These are phyloP conservation scores for Rotaria magnacalcarata DNA, from an alignment of 2,888 invertebrate genomes.

Conservation along the genomic window DNA sequence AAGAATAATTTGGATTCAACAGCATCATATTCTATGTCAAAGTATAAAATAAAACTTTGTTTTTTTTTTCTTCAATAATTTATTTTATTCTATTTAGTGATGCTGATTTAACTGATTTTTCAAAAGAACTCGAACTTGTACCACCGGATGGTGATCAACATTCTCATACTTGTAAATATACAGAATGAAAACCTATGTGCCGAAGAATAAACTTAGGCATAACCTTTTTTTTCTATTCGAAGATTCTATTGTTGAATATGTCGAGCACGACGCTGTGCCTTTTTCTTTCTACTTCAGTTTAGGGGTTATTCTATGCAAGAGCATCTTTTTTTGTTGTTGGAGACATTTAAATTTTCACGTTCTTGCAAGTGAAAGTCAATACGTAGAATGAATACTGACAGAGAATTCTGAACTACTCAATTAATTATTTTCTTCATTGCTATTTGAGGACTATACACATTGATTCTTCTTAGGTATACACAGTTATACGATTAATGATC, in stretches of 20 bases:
- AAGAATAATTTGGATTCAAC: not conserved
- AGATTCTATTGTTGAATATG: too few species aligned
- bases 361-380: too few species aligned
- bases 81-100: not conserved
- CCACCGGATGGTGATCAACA: constrained; percentile 19
- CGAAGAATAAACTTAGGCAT: too few species aligned
- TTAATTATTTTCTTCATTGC: too few species aligned
- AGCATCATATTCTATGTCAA: not conserved
- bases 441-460: not conserved
- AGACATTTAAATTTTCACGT: too few species aligned
- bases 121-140: constrained; percentile 17
- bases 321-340: too few species aligned
- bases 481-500: constrained; percentile 42
- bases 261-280: too few species aligned
- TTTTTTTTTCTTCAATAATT: not conserved
- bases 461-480: constrained; percentile 41
- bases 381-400: too few species aligned
- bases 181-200: not conserved
- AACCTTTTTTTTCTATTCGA: too few species aligned
- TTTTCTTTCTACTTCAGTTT: too few species aligned
- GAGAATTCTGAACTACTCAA: too few species aligned
- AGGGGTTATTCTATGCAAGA: too few species aligned
- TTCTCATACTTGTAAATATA: constrained; percentile 13
- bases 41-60: not conserved
- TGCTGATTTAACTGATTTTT: not conserved